Conservation (phyloP, 2,888 invertebrate species). For the Diarsia dahlii region DNA sequence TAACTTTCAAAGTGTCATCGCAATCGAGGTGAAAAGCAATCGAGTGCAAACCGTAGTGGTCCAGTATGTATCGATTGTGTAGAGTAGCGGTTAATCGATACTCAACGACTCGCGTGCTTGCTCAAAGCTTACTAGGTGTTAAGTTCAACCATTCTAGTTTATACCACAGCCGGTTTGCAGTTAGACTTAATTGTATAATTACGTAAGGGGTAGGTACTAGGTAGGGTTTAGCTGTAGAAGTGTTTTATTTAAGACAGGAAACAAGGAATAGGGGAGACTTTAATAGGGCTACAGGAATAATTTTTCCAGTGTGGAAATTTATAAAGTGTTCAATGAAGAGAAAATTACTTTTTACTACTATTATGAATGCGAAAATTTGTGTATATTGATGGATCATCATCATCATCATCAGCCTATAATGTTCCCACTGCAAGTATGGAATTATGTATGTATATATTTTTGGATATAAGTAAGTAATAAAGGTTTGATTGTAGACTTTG, state of each 20-base stretch:
- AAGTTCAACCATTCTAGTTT: constrained; percentile 2
- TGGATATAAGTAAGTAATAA: no score
- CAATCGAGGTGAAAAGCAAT: constrained; percentile 33
- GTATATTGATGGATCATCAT: no score
- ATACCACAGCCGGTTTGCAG: background rate
- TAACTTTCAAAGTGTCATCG: no score
- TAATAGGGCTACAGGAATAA: background rate
- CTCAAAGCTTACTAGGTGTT: constrained; percentile 32
- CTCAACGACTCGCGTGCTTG: constrained; percentile 21
- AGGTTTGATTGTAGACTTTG: no score
- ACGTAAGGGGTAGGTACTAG: constrained; percentile 3
- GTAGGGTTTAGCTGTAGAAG: constrained; percentile 2
- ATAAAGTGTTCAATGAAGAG: no score
- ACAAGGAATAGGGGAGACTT: background rate
- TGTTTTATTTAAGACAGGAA: background rate
- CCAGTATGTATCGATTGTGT: constrained; percentile 45
- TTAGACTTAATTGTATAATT: constrained; percentile 14
- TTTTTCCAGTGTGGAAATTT: background rate
- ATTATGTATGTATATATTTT: no score
- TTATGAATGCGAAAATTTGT: no score
- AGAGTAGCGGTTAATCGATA: constrained; percentile 62
- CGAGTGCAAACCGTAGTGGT: constrained; percentile 35
- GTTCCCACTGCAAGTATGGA: no score
- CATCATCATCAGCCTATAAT: no score
- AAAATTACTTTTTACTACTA: no score